These are phyloP conservation scores for Chymomyza fuscimana DNA, from an alignment of 2,888 invertebrate species.

Conservation along the genomic window DNA sequence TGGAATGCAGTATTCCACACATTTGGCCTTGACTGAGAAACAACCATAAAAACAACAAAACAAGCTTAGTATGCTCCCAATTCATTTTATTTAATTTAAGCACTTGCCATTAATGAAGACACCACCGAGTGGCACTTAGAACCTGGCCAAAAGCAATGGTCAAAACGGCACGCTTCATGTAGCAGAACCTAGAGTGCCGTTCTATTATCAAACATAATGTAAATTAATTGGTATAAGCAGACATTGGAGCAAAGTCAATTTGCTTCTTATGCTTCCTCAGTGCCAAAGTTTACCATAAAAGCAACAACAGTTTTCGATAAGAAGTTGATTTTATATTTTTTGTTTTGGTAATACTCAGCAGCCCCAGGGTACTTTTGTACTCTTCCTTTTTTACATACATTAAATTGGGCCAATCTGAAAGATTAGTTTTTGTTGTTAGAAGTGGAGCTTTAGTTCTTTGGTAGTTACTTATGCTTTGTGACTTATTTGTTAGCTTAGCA, in stretches of 20 bases:
- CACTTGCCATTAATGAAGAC: conserved; percentile 56
- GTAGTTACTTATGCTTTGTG: too few relatives aligned
- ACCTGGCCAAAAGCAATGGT: conserved; percentile 29
- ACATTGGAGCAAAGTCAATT: conserved; percentile 21
- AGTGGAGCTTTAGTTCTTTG: too few relatives aligned
- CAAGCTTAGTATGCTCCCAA: not conserved
- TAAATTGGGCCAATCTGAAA: too few relatives aligned
- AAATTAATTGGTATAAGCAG: conserved; percentile 54
- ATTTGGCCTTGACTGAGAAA: conserved; percentile 1
- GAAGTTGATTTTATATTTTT: too few relatives aligned
- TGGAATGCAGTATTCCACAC: not conserved
- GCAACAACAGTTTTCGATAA: conserved; percentile 44
- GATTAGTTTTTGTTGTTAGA: too few relatives aligned
- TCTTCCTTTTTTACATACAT: too few relatives aligned
- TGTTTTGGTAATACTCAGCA: too few relatives aligned
- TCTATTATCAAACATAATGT: conserved; percentile 59
- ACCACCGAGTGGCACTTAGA: conserved; percentile 44
- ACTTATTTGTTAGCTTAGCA: too few relatives aligned
- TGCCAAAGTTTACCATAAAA: conserved; percentile 1
- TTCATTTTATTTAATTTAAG: conserved; percentile 65
- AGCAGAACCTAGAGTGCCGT: conserved; percentile 1
- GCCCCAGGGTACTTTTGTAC: too few relatives aligned
- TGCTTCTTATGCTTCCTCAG: not conserved
- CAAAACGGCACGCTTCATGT: not conserved
- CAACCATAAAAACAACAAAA: not conserved